Evolutionary conservation across 2,797 vertebrate species (phyloP), one percentile per base, ranked within the genome.

Genomic region (Pygocentrus nattereri): DNA sequence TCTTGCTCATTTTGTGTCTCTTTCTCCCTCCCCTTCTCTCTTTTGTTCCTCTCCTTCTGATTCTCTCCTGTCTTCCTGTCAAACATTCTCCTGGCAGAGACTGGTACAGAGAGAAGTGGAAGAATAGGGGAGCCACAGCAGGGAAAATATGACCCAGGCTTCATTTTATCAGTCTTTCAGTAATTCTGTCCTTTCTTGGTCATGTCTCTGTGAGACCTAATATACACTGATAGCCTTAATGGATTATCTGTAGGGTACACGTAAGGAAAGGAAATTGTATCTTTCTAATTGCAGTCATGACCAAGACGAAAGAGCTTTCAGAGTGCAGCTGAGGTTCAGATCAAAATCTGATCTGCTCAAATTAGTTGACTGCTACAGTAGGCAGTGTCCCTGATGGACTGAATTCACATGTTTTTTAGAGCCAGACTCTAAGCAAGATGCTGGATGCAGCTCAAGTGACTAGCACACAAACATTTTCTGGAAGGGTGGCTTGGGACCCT

Each of bases 1-100:
- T 91, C 89, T 91, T 80, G 86, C 89, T 89, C 91, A n/a, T n/a
- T n/a, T n/a, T n/a, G n/a, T n/a, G n/a, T 81, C 89, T 89, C 6
- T 58, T 2, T 58, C n/a, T 58, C 8, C 8, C n/a, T 58, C 56
- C 25, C 1, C 2, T n/a, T 25, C 1, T 58, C 8, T 11, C n/a
- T 18, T 25, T 7, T 58, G 4, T 58, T 56, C 58, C 21, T 23
- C 56, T 58, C 11, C n/a, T n/a, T n/a, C n/a, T n/a, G n/a, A n/a
- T n/a, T 18, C 30, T 16, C 41, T 12, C 21, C 49, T 77, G 15
- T n/a, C 31, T n/a, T 21, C 65, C 38, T 50, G 6, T 47, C 25
- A 23, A 38, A 15, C 8, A 15, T 27, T 47, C 69, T 52, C 44
- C 18, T 1, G 2, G 7, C 41, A 68, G 80, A 78, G 83, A 75